Percentiles rank a stretch among this genome's conserved stretches.
Conservation (phyloP, 1,140 invertebrate species). For the Trichogramma pretiosum region DNA sequence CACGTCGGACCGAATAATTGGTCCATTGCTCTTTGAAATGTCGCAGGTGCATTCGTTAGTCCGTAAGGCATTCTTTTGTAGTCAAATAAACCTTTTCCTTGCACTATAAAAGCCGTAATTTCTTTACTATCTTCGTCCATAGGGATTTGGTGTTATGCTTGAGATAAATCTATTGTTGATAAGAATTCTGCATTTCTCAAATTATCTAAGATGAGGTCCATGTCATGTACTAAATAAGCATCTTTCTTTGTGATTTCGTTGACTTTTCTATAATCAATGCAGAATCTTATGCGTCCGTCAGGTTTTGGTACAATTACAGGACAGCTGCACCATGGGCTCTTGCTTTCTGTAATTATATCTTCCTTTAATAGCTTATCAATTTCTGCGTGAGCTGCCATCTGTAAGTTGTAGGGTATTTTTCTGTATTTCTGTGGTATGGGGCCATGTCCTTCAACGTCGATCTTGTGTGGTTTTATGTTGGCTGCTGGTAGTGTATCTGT, state of each 20-base stretch:
- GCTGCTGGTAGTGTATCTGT: neutral
- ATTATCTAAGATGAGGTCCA: slow-evolving; percentile 41
- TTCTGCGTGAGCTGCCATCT: neutral
- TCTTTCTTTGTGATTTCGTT: slow-evolving; percentile 40
- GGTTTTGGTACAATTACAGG: slow-evolving; percentile 40
- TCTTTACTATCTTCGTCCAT: neutral
- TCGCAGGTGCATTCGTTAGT: slow-evolving; percentile 31
- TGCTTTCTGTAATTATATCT: slow-evolving; percentile 26
- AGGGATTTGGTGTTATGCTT: neutral
- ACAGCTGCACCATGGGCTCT: neutral
- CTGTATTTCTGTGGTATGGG: slow-evolving; percentile 11
- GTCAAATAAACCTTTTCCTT: slow-evolving; percentile 32
- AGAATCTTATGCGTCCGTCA: slow-evolving; percentile 37
- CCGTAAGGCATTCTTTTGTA: slow-evolving; percentile 43
- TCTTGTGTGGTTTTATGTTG: slow-evolving; percentile 9
- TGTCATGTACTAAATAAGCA: slow-evolving; percentile 41
- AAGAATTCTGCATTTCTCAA: slow-evolving; percentile 32
- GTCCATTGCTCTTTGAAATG: slow-evolving; percentile 36
- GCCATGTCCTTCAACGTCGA: slow-evolving; percentile 1
- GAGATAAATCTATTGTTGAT: slow-evolving; percentile 21
- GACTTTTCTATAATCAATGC: slow-evolving; percentile 39
- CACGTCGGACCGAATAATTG: slow-evolving; percentile 18
- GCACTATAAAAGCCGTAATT: slow-evolving; percentile 37
- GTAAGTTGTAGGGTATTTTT: neutral
- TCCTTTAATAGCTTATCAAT: slow-evolving; percentile 1